Evolutionary conservation across 2,888 invertebrate species (phyloP).

Genomic region (Papilio demoleus): DNA sequence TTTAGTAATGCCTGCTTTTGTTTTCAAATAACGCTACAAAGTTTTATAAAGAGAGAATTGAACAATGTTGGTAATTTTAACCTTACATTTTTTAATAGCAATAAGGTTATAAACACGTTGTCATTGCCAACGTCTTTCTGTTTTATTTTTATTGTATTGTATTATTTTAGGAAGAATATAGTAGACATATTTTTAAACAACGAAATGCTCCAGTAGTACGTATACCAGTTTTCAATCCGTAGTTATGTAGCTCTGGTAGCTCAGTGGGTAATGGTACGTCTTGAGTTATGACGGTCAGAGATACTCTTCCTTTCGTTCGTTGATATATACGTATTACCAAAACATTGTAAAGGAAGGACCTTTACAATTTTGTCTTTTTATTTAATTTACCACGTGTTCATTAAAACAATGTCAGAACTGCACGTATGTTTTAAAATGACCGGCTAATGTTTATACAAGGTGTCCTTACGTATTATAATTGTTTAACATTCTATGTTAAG

Average conservation of each 20-base stretch:
- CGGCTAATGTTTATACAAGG: constrained; percentile 5
- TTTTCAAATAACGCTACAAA: not conserved
- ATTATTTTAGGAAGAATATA: too few species aligned
- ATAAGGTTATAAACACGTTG: constrained; percentile 12
- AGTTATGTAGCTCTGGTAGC: not conserved
- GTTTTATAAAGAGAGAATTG: not conserved
- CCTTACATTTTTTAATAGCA: not conserved
- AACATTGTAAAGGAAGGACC: not conserved
- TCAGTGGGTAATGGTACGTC: constrained; percentile 1
- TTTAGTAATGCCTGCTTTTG: not conserved
- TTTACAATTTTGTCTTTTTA: not conserved
- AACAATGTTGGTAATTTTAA: not conserved
- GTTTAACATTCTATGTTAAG: constrained; percentile 4
- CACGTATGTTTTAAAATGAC: constrained; percentile 4
- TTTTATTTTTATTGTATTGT: not conserved
- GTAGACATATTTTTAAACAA: too few species aligned
- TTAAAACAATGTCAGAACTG: constrained; percentile 7
- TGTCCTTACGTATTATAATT: not conserved
- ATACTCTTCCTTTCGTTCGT: not conserved
- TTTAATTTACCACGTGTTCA: not conserved
- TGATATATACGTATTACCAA: not conserved
- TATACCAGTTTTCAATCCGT: not conserved
- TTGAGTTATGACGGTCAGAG: not conserved
- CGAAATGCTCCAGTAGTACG: too few species aligned
- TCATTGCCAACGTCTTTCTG: not conserved